Evolutionary conservation across 2,888 invertebrate species (phyloP).

Genomic region (Carpatolechia fugitivella): DNA sequence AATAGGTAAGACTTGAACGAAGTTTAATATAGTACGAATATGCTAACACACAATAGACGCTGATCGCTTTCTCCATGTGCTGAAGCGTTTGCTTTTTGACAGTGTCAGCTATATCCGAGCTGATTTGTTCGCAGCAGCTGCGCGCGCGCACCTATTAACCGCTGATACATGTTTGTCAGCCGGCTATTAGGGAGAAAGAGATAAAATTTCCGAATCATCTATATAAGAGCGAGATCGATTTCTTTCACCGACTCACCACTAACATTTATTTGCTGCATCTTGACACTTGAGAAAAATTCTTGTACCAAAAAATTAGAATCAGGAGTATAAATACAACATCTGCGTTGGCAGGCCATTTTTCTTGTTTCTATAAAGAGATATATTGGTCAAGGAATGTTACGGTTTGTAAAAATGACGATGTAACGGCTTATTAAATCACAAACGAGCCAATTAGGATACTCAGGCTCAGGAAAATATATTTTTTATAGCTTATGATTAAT

Average conservation of each 20-base stretch:
- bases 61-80: slow-evolving; percentile 40
- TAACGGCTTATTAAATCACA: not conserved
- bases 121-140: slow-evolving; percentile 80
- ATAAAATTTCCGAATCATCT: slow-evolving; percentile 67
- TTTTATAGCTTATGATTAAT: no score
- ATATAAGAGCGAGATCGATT: slow-evolving; percentile 73
- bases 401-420: slow-evolving; percentile 23
- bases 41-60: slow-evolving; percentile 29
- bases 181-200: slow-evolving; percentile 78
- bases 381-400: slow-evolving; percentile 59
- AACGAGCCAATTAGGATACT: not conserved
- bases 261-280: slow-evolving; percentile 74
- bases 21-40: no score
- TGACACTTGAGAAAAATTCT: slow-evolving; percentile 69
- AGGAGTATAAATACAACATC: slow-evolving; percentile 58
- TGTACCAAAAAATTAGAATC: slow-evolving; percentile 65
- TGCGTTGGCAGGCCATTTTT: slow-evolving; percentile 62
- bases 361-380: slow-evolving; percentile 66
- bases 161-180: slow-evolving; percentile 80
- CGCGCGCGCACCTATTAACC: slow-evolving; percentile 78
- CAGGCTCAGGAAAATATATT: no score
- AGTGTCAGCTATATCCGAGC: slow-evolving; percentile 77
- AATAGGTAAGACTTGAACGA: no score
- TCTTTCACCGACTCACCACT: slow-evolving; percentile 69
- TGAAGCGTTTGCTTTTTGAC: slow-evolving; percentile 71